phyloP scores from a whole-genome alignment of 2,888 invertebrate genomes.

The Pherbina coryleti region DNA sequence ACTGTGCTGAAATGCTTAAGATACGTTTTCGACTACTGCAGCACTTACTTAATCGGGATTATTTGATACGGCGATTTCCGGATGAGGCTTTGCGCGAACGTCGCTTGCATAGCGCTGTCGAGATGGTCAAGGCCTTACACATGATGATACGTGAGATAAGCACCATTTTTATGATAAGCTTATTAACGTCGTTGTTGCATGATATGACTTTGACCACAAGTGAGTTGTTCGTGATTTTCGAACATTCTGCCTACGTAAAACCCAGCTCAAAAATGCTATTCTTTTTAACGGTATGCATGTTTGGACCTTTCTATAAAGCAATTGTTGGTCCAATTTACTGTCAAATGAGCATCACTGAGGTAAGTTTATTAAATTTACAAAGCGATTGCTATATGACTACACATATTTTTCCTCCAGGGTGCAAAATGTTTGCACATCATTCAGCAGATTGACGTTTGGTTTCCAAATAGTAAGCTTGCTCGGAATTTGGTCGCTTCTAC shows the following conservation, averaged over 20 bases:
- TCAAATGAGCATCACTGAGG: conserved; percentile 55
- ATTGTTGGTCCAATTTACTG: conserved; percentile 59
- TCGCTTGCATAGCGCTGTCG: conserved; percentile 51
- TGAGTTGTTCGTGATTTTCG: conserved; percentile 60
- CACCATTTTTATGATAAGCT: conserved; percentile 52
- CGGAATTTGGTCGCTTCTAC: conserved; percentile 52
- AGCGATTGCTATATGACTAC: not conserved
- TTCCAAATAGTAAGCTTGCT: conserved; percentile 50
- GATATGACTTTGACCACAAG: conserved; percentile 61
- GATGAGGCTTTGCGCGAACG: conserved; percentile 46
- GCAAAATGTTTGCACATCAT: conserved; percentile 57
- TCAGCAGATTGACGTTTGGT: conserved; percentile 58
- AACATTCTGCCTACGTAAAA: conserved; percentile 45
- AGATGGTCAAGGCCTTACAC: conserved; percentile 58
- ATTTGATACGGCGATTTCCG: conserved; percentile 48
- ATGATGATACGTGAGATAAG: conserved; percentile 58
- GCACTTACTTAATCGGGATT: conserved; percentile 50
- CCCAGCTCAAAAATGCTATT: not conserved
- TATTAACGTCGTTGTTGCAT: conserved; percentile 56
- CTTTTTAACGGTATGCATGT: conserved; percentile 53
- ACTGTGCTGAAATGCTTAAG: conserved; percentile 56
- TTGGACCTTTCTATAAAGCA: conserved; percentile 61
- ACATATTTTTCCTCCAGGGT: conserved; percentile 44
- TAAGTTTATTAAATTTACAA: conserved; percentile 5
- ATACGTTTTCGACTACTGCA: conserved; percentile 62